Base-by-base conservation (phyloP, 2,113 vertebrate genomes). In the Epinephelus fuscoguttatus region DNA sequence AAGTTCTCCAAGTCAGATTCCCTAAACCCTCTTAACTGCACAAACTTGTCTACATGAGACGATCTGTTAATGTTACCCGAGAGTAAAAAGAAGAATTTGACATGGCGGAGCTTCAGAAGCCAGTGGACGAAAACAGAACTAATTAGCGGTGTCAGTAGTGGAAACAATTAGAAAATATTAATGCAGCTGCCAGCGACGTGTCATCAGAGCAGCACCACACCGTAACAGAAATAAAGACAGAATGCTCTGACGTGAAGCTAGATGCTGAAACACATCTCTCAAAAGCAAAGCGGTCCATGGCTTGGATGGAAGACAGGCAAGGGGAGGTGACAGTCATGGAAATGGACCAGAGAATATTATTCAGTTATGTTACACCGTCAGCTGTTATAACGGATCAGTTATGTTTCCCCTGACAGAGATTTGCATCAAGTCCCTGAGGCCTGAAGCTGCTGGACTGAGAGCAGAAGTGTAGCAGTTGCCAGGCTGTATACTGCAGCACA, bases 101-200 rank as follows among this genome's bases (percentile, higher is more conserved):
- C 12, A 12, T 13, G 9, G n/a, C n/a, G 1, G 37, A 57, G 53
- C 33, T 23, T 27, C 1, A 23, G 45, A 37, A 74, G 45, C 23
- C 72, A 37, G 27, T 45, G n/a, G 59, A 75, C 19, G 8, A 23
- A 74, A 74, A 75, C 45, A 18, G 19, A 63, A 63, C 59, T 52
- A 14, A 23, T 50, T 9, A n/a, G 27, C 13, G 0, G 47, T 23
- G 72, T 52, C 59, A 37, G 72, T 0, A 7, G 45, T 62, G 3
- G 14, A n/a, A 63, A 63, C 72, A 63, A 63, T 75, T 25, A 75
- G 3, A 49, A 37, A 50, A 37, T 52, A 62, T 62, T 33, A 52
- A 23, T 11, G 10, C 73, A 53, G 21, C 57, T 62, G 45, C 57
- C 25, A 61, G 21, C 21, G 15, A 63, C 0, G 59, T 40, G 72